phyloP scores from a whole-genome alignment of 2,888 invertebrate genomes.

The Blastobasis lacticolella region DNA sequence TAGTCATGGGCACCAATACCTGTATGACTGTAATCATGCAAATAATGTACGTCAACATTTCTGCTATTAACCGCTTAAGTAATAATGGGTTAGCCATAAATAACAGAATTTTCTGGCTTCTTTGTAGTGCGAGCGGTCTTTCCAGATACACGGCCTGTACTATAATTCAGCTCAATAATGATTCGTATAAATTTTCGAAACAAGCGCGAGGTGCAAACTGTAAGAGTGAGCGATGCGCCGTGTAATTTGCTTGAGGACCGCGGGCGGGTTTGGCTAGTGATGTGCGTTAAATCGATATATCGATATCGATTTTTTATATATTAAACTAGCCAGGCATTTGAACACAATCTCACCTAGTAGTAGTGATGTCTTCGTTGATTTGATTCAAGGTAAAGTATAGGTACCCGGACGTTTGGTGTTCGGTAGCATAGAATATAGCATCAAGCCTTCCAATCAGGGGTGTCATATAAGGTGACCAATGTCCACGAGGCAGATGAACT shows the following conservation, averaged over 20 bases:
- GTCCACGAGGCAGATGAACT: too few relatives aligned
- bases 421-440: too few relatives aligned
- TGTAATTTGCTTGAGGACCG: constrained; percentile 51
- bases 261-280: constrained; percentile 37
- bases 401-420: too few relatives aligned
- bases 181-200: constrained; percentile 60
- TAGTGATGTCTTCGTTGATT: too few relatives aligned
- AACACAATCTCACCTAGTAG: too few relatives aligned
- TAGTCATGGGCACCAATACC: not conserved
- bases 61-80: constrained; percentile 6
- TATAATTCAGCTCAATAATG: constrained; percentile 59
- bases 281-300: constrained; percentile 12
- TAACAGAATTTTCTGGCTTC: constrained; percentile 1
- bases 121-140: constrained; percentile 19
- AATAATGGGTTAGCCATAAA: constrained; percentile 6
- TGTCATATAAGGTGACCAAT: too few relatives aligned
- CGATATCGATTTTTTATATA: constrained; percentile 1
- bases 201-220: constrained; percentile 59
- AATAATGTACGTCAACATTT: constrained; percentile 3
- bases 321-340: too few relatives aligned
- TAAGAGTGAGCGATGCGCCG: constrained; percentile 45
- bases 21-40: constrained; percentile 8
- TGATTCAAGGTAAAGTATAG: too few relatives aligned
- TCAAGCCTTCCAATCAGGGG: too few relatives aligned
- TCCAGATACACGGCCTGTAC: constrained; percentile 35